Evolutionary conservation across 2,797 vertebrate genomes (phyloP).

Genomic region (Neostethus bicornis): DNA sequence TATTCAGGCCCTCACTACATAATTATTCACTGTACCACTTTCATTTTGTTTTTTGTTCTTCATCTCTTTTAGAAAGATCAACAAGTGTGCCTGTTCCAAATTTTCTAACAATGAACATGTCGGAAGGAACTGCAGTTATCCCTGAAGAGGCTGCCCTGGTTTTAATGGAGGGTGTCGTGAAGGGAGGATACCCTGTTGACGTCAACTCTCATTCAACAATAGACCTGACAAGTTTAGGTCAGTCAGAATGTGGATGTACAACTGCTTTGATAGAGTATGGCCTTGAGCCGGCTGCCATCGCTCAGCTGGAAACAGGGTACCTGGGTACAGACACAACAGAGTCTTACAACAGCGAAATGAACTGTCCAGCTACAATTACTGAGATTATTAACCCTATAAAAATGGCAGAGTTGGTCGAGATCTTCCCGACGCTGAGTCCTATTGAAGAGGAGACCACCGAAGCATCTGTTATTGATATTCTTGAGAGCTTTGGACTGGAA

Average conservation of each 20-base stretch:
- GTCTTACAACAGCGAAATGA: conserved; percentile 22
- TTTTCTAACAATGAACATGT: conserved; percentile 26
- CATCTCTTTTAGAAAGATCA: conserved; percentile 42
- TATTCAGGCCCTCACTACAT: too few relatives aligned
- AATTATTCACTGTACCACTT: too few relatives aligned
- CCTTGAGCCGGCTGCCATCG: conserved; percentile 43
- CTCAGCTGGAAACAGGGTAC: conserved; percentile 48
- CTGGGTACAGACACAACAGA: conserved; percentile 37
- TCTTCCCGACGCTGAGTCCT: conserved; percentile 64
- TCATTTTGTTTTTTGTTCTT: too few relatives aligned
- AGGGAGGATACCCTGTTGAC: conserved; percentile 73
- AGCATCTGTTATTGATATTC: conserved; percentile 59
- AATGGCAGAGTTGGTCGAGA: conserved; percentile 70
- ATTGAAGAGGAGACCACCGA: conserved; percentile 63
- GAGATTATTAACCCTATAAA: conserved; percentile 68
- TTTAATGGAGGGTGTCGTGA: conserved; percentile 59
- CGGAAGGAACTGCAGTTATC: conserved; percentile 23
- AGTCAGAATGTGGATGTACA: conserved; percentile 44
- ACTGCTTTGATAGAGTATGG: conserved; percentile 41
- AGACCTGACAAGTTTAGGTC: conserved; percentile 48
- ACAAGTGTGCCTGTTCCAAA: conserved; percentile 25
- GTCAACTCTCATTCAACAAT: conserved; percentile 46
- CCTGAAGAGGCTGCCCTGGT: conserved; percentile 23
- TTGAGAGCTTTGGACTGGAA: conserved; percentile 65
- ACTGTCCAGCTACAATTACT: conserved; percentile 53